These are phyloP conservation scores for Ceratina australensis DNA, from an alignment of 1,140 invertebrate genomes.

Conservation along the genomic window DNA sequence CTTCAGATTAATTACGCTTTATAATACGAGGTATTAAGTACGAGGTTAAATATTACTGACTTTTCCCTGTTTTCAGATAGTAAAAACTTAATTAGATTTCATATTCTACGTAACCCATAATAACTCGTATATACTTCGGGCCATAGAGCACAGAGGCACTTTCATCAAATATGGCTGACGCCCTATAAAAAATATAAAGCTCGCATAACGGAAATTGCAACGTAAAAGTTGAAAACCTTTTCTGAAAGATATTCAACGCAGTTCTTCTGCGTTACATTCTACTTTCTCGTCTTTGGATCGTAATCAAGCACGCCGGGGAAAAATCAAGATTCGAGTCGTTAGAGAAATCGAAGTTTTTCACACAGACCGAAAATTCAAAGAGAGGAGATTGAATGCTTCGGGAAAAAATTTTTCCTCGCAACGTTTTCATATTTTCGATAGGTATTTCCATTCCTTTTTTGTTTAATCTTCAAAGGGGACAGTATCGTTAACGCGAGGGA, in stretches of 20 bases:
- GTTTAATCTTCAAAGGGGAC: background rate
- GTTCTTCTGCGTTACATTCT: background rate
- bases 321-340: background rate
- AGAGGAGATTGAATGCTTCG: background rate
- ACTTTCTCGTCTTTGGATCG: background rate
- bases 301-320: no score
- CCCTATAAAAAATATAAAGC: slow-evolving; percentile 13
- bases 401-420: background rate
- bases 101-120: background rate
- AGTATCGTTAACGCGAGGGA: background rate
- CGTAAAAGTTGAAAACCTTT: background rate
- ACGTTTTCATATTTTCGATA: background rate
- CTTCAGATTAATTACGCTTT: no score
- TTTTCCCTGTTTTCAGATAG: no score
- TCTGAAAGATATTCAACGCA: background rate
- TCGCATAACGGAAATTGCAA: background rate
- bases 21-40: no score
- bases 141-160: background rate
- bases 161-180: background rate
- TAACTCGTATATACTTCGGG: no score
- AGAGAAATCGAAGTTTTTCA: background rate
- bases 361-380: no score
- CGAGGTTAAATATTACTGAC: no score
- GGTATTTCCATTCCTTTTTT: no score
- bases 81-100: background rate